Base-by-base conservation (phyloP, 2,888 invertebrate genomes). In the Geophilus truncorum region DNA sequence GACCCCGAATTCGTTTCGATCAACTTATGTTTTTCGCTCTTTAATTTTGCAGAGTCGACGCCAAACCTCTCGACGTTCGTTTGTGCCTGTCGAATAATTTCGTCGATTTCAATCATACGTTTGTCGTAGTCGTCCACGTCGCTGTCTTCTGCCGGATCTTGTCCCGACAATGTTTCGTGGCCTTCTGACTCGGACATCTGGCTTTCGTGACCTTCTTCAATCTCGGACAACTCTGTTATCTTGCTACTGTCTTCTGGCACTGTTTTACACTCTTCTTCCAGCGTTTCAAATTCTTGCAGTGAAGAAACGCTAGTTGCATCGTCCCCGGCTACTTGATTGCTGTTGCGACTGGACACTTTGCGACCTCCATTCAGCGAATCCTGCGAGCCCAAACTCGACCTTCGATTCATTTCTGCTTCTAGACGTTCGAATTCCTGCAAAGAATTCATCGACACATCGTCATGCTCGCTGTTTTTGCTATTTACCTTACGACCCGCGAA, bases 391-490 rank as follows among this genome's bases (percentile, higher is more conserved):
- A 83, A 83, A 84, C 82, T 85, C 28, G 80, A 81, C n/a, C 85
- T 83, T 34, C 86, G 87, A 57, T 88, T 86, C 85, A 97, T 91
- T 0, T 94, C 93, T 84, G 91, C 92, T 87, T 97, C 97, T 15
- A 97, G 88, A 83, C 93, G 93, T 88, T 97, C 97, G 89, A 97
- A 97, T 86, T 97, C 97, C 87, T 96, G 95, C 82, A 97, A 89
- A 6, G 97, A 97, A 83, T 93, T 95, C 87, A 97, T 92, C 0
- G 97, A 97, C 62, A 95, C 90, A 86, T 96, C 95, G 86, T 97
- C 97, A 85, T 94, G 93, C 84, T 97, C 96, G n/a, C 93, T 92
- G 28, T 70, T 90, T 83, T 92, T 92, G 3, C 92, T 91, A 85
- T 95, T 93, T 87, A 93, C 94, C 85, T 93, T 92, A 85, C 93